These are phyloP conservation scores for Percopsis transmontana DNA, from an alignment of 2,113 vertebrate species.

Conservation along the genomic window DNA sequence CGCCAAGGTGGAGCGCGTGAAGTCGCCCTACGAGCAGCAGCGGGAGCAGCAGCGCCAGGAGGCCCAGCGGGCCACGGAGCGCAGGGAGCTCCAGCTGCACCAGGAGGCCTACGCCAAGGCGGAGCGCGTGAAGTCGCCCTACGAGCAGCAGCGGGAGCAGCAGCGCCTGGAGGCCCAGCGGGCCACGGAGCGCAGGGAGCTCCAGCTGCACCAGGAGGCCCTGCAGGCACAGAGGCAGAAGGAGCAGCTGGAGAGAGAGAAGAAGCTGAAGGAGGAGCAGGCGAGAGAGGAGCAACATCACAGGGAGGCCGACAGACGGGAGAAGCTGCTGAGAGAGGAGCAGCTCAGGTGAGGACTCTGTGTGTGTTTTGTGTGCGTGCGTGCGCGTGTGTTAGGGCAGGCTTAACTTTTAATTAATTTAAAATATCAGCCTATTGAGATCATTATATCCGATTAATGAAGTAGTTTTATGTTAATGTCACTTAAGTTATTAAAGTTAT, in stretches of 20 bases:
- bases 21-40: conserved; percentile 85
- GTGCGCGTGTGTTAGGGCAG: background rate
- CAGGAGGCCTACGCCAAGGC: conserved; percentile 29
- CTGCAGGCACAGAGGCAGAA: conserved; percentile 80
- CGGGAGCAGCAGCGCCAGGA: conserved; percentile 87
- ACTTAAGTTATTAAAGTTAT: no score
- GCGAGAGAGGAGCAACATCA: conserved; percentile 77
- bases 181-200: conserved; percentile 77
- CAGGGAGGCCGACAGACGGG: conserved; percentile 73
- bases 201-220: conserved; percentile 80
- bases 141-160: conserved; percentile 89
- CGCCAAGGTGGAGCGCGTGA: conserved; percentile 44
- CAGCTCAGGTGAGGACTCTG: conserved; percentile 66
- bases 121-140: conserved; percentile 69
- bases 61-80: conserved; percentile 77
- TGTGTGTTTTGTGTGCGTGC: background rate
- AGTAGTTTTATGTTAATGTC: no score
- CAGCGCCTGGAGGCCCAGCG: conserved; percentile 79
- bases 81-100: conserved; percentile 65
- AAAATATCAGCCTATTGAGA: no score
- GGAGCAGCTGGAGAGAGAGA: conserved; percentile 79
- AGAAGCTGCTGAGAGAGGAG: conserved; percentile 68
- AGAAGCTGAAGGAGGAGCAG: conserved; percentile 76
- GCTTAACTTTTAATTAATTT: no score
- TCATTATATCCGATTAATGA: no score